phyloP scores from a whole-genome alignment of 2,113 vertebrate genomes.

The Campylomormyrus numenius region DNA sequence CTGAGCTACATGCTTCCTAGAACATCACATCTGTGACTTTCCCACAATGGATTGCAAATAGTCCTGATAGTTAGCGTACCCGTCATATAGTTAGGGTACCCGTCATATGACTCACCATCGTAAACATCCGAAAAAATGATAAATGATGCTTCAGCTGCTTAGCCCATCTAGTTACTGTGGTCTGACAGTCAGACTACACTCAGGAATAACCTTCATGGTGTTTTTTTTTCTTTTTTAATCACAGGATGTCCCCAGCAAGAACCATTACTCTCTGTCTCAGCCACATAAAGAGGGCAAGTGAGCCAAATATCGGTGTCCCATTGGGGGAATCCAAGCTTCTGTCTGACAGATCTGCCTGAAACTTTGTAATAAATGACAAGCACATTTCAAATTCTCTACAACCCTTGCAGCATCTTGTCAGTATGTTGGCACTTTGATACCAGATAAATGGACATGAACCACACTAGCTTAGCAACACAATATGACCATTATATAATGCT shows the following conservation, averaged over 20 bases:
- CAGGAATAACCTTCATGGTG: not conserved
- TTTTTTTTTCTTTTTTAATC: not conserved
- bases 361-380: not conserved
- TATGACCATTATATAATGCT: not conserved
- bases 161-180: not conserved
- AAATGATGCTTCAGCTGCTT: not conserved
- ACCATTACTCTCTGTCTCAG: not conserved
- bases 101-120: not conserved
- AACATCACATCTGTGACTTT: not conserved
- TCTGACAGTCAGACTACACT: not conserved
- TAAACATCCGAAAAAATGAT: not conserved
- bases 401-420: not conserved
- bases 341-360: not conserved
- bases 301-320: not conserved
- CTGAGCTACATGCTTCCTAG: not conserved
- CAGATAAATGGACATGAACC: not conserved
- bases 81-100: not conserved
- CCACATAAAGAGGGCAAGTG: not conserved
- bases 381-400: not conserved
- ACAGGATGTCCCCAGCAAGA: not conserved
- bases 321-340: not conserved
- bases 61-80: not conserved
- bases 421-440: not conserved
- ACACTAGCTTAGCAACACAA: not conserved
- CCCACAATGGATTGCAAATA: not conserved